A percentile compares a stretch with the other conserved stretches of the same genome.
phyloP scores from a whole-genome alignment of 2,797 vertebrate species.

The Mionectes olivaceus region DNA sequence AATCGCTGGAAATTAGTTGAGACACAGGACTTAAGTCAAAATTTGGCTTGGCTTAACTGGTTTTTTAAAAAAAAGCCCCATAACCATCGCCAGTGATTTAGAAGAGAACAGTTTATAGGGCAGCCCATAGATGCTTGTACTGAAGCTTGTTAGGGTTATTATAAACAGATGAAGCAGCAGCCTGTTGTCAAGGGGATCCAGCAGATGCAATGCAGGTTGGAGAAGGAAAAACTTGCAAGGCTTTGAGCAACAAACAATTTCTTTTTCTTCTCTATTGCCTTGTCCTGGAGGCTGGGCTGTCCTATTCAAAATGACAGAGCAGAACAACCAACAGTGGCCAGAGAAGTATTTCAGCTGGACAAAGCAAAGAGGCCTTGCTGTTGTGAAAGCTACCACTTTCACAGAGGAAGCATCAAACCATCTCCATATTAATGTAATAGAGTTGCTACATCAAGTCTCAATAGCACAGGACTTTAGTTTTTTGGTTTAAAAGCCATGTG shows the following conservation, averaged over 20 bases:
- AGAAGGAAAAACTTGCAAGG: slow-evolving; percentile 1
- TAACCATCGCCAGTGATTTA: slow-evolving; percentile 18
- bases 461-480: not conserved
- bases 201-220: slow-evolving; percentile 13
- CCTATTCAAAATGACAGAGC: not conserved
- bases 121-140: slow-evolving; percentile 40
- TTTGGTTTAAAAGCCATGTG: not conserved
- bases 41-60: slow-evolving; percentile 65
- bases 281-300: not conserved
- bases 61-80: not conserved
- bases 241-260: not conserved
- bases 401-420: not conserved
- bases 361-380: not conserved
- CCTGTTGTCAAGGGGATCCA: slow-evolving; percentile 39
- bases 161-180: slow-evolving; percentile 70
- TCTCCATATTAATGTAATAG: not conserved
- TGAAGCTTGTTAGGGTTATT: slow-evolving; percentile 60
- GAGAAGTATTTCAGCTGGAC: not conserved
- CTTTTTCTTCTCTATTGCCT: not conserved
- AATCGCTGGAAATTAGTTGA: slow-evolving; percentile 75
- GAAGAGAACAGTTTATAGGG: slow-evolving; percentile 59
- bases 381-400: not conserved
- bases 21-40: slow-evolving; percentile 70
- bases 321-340: not conserved
- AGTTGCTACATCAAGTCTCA: not conserved